phyloP scores from a whole-genome alignment of 2,888 invertebrate genomes.

The Monochamus alternatus region DNA sequence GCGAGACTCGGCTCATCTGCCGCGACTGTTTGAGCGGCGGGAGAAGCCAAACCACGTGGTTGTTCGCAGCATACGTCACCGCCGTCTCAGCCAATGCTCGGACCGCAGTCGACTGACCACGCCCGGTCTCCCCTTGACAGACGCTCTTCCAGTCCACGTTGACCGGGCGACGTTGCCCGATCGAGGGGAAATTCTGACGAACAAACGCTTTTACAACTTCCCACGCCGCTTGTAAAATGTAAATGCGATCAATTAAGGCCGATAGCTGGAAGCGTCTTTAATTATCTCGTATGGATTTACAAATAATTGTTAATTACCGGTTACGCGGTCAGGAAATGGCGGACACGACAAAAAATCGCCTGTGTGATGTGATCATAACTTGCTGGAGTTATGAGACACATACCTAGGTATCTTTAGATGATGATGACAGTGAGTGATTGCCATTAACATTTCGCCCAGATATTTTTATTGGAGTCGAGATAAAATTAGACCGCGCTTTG shows the following conservation, averaged over 20 bases:
- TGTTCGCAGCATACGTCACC: slow-evolving; percentile 65
- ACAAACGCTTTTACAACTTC: slow-evolving; percentile 47
- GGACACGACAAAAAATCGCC: background rate
- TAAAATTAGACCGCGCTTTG: slow-evolving; percentile 9
- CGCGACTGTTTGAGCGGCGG: slow-evolving; percentile 60
- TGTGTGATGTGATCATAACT: background rate
- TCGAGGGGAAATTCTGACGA: slow-evolving; percentile 51
- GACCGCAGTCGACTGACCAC: slow-evolving; percentile 47
- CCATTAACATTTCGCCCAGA: background rate
- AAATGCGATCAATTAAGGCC: slow-evolving; percentile 18
- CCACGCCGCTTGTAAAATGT: slow-evolving; percentile 30
- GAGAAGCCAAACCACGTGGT: slow-evolving; percentile 66
- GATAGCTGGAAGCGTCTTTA: slow-evolving; percentile 8
- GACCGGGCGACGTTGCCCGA: slow-evolving; percentile 58
- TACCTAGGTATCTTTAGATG: background rate
- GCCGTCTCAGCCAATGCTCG: slow-evolving; percentile 53
- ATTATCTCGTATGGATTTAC: slow-evolving; percentile 11
- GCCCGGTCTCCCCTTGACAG: slow-evolving; percentile 58
- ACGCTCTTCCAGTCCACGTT: slow-evolving; percentile 67
- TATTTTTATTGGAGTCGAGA: slow-evolving; percentile 4
- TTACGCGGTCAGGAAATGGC: background rate
- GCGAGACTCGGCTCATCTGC: slow-evolving; percentile 62
- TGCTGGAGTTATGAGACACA: background rate
- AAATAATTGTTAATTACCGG: background rate
- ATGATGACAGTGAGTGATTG: background rate